phyloP scores from a whole-genome alignment of 2,888 invertebrate genomes.

The Drosophila tripunctata region DNA sequence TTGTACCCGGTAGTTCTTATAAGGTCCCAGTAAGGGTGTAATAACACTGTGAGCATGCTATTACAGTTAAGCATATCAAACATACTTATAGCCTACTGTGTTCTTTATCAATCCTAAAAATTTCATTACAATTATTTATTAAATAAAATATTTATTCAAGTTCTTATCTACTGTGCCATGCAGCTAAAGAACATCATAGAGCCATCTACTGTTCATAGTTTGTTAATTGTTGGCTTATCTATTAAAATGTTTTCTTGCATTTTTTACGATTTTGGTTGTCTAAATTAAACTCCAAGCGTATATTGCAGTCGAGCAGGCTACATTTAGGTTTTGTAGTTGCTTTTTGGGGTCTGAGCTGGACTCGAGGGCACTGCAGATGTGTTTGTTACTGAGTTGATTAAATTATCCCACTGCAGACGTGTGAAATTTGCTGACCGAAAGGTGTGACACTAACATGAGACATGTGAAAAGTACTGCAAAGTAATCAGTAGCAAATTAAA shows the following conservation, averaged over 20 bases:
- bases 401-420: conserved; percentile 70
- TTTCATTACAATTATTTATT: too few relatives aligned
- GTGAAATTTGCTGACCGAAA: conserved; percentile 44
- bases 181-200: too few relatives aligned
- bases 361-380: conserved; percentile 51
- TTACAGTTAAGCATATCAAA: too few relatives aligned
- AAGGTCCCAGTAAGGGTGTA: not conserved
- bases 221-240: too few relatives aligned
- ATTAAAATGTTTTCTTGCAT: too few relatives aligned
- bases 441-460: conserved; percentile 3
- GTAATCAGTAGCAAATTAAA: conserved; percentile 53
- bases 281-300: not conserved
- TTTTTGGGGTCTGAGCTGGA: not conserved
- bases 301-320: not conserved
- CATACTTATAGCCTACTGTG: too few relatives aligned
- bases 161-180: too few relatives aligned
- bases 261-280: too few relatives aligned
- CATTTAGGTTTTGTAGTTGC: not conserved
- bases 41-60: not conserved
- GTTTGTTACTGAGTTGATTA: conserved; percentile 70
- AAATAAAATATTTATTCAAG: too few relatives aligned
- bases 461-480: conserved; percentile 24
- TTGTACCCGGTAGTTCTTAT: not conserved
- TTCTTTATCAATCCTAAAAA: too few relatives aligned
- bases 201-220: too few relatives aligned